Evolutionary conservation across 2,797 vertebrate genomes (phyloP).

Genomic region (Girardinus metallicus): DNA sequence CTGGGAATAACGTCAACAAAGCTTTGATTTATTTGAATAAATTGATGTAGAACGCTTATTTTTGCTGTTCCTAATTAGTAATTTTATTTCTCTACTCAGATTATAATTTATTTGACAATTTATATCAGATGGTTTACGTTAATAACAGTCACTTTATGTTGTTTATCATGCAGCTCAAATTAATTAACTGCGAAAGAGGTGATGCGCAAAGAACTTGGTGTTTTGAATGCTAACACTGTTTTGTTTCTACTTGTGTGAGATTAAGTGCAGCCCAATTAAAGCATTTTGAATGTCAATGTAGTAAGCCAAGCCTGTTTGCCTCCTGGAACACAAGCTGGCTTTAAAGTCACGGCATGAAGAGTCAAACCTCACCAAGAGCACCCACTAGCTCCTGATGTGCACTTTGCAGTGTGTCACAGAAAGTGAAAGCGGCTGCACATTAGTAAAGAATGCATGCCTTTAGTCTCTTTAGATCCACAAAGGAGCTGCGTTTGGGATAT

Average conservation of each 20-base stretch:
- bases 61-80: slow-evolving; percentile 60
- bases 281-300: slow-evolving; percentile 61
- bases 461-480: slow-evolving; percentile 53
- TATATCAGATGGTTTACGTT: slow-evolving; percentile 61
- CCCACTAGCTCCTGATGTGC: slow-evolving; percentile 64
- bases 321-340: slow-evolving; percentile 50
- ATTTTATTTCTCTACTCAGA: slow-evolving; percentile 59
- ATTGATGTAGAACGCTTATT: slow-evolving; percentile 66
- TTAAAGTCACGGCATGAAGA: slow-evolving; percentile 53
- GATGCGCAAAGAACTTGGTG: slow-evolving; percentile 26
- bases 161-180: slow-evolving; percentile 43
- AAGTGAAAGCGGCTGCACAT: slow-evolving; percentile 53
- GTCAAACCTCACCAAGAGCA: slow-evolving; percentile 68
- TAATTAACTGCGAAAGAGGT: slow-evolving; percentile 28
- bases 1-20: slow-evolving; percentile 65
- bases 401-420: slow-evolving; percentile 66
- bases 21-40: slow-evolving; percentile 59
- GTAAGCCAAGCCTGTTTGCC: slow-evolving; percentile 61
- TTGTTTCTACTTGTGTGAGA: slow-evolving; percentile 56
- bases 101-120: slow-evolving; percentile 69
- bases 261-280: slow-evolving; percentile 51
- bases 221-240: slow-evolving; percentile 59
- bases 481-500: slow-evolving; percentile 72
- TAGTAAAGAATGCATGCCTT: slow-evolving; percentile 74
- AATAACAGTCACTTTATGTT: slow-evolving; percentile 59